Base-by-base conservation (phyloP, 2,113 vertebrate species). In the Rutilus rutilus region DNA sequence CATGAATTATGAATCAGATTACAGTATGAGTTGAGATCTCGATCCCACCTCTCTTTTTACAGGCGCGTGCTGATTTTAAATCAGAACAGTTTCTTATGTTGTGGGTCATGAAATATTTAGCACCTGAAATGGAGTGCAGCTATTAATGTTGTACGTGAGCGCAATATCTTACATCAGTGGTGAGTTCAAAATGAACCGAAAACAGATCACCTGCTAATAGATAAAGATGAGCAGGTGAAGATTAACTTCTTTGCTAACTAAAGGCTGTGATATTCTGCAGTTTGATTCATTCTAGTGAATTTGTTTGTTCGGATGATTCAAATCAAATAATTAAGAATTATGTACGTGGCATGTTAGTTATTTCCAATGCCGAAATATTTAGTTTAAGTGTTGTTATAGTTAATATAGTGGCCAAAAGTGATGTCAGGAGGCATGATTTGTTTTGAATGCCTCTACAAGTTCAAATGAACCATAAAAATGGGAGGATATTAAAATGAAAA, bases 51-150 rank as follows among this genome's bases (percentile, higher is more conserved):
- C 33, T 83, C 50, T 10, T 78, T 85, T 78, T 78, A 78, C 65
- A 85, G 62, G 77, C n/a, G 52, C 71, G 6, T 67, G 74, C 27
- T 83, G 50, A 83, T 78, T 78, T 75, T n/a, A 78, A 87, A 83
- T 42, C 50, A 82, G 74, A 52, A 78, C 62, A 45, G 30, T 65
- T 83, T 82, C 62, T 60, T 76, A 59, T 69, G 83, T 60, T 71
- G 74, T 71, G 62, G 42, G 54, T 25, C 62, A 87, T 87, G 50
- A 87, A 78, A 87, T 87, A 87, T 87, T 78, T 81, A 87, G 74
- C 50, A 65, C 7, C 19, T 39, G 60, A 64, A 85, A 78, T 52
- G 45, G 45, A 52, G 59, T 30, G 60, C 42, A 27, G 45, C 62
- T 50, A 52, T 76, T 78, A 77, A 47, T 62, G 69, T 75, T 77